Conservation (phyloP, 2,797 vertebrate genomes). For the Anguilla anguilla region DNA sequence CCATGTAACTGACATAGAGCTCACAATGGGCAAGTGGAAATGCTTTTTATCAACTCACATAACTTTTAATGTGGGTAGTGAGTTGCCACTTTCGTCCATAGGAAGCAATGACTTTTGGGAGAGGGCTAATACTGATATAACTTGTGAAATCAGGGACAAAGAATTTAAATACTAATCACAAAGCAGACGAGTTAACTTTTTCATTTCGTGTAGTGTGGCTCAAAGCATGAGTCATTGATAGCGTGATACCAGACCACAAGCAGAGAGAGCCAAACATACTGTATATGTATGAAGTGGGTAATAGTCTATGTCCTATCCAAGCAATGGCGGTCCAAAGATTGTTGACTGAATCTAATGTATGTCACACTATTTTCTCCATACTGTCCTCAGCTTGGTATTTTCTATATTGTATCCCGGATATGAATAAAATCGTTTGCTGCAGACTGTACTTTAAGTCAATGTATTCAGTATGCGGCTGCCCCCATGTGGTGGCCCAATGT, state of each 20-base stretch:
- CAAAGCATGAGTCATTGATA: neutral
- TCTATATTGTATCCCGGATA: too few species aligned
- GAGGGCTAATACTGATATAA: neutral
- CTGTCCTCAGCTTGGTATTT: neutral
- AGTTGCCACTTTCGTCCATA: neutral
- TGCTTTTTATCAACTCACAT: neutral
- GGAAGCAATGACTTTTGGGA: neutral
- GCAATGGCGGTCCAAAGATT: neutral
- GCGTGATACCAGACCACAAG: neutral
- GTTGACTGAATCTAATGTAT: neutral
- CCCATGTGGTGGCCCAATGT: neutral
- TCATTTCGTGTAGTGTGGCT: neutral
- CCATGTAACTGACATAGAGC: constrained; percentile 1
- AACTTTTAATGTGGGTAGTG: neutral
- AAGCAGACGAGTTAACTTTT: neutral
- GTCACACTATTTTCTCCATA: neutral
- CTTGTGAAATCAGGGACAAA: neutral
- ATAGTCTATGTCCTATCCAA: neutral
- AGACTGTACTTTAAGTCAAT: neutral
- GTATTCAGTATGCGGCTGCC: constrained; percentile 13
- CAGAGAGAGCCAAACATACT: neutral
- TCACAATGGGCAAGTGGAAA: neutral
- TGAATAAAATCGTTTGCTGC: neutral
- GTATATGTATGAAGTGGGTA: neutral
- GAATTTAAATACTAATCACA: neutral